Base-by-base conservation (phyloP, 2,797 vertebrate genomes). In the Carapus acus region DNA sequence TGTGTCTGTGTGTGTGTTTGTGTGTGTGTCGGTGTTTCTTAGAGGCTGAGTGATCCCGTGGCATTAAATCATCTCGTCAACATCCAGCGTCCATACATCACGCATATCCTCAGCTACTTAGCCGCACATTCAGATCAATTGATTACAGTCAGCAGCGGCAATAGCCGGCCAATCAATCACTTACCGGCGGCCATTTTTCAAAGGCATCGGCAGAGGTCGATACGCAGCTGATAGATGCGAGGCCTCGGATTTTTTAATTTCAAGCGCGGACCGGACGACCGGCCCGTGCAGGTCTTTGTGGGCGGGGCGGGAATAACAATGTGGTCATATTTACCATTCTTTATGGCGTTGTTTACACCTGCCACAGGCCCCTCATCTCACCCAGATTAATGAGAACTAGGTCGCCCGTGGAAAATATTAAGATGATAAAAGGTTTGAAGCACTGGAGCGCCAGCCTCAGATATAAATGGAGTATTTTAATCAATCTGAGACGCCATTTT, bases 91-190 rank as follows among this genome's bases (percentile, higher is more conserved):
- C 37, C n/a, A 61, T 65, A 24, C 29, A 66, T 68, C 48, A 70
- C 61, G 38, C 51, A 65, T 60, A 65, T 53, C 50, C 48, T n/a
- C 40, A 57, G 58, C 49, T 60, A 48, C 42, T 65, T 65, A 65
- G 18, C 39, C 46, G 7, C 20, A 36, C 31, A 64, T 42, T 66
- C 52, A 27, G 56, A 71, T 41, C 14, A 2, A 69, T 71, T 73
- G 69, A 71, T 78, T 56, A 62, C 53, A 64, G 27, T 55, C 58
- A 62, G 38, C 53, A 33, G 54, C 55, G 36, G 44, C 24, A 21
- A 41, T 9, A 20, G n/a, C 20, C 33, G 42, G 62, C 55, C 57
- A 67, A 73, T 81, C 76, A 76, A 63, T 77, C 69, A 62, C 44
- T 57, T 62, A 33, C 47, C 43, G 38, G 43, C 67, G 55, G 67